Evolutionary conservation across 2,888 invertebrate genomes (phyloP), one percentile per base, ranked within the genome.

Genomic region (Epirrita christyi): DNA sequence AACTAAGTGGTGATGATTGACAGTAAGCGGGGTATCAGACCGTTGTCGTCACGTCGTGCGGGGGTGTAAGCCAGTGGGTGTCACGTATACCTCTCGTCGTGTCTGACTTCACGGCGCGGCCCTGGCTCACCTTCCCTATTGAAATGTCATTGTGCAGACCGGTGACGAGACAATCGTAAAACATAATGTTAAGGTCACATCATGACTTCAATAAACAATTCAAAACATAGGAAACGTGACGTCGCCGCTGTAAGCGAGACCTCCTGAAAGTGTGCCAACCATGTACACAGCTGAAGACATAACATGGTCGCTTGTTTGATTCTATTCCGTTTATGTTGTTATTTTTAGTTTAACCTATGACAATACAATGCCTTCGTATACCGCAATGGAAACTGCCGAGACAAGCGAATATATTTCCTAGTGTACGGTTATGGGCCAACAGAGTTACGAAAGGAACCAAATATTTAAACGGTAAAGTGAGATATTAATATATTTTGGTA

Each of bases 141-240:
- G 91, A 91, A 91, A 92, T 90, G 91, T 91, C 90, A 88, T 85
- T 85, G 82, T 77, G 82, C 81, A 80, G 85, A 81, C 84, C 83
- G 73, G 83, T 90, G 91, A 91, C 85, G 90, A 90, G 89, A 86
- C 90, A 90, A 91, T 92, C 88, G 88, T 88, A 89, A 87, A 89
- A 86, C 84, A 90, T 86, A 89, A 90, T 87, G 90, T 90, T 88
- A 88, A 89, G 91, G 90, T 90, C 90, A 87, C 83, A 90, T 86
- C 90, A 90, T 90, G 89, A 86, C 91, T 90, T 89, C 90, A 86
- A 91, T 91, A 91, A 91, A 90, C 88, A 83, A 90, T 86, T 81
- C 84, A 72, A 76, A 88, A 90, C 89, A 89, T 81, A 76, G 82
- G 78, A 88, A 90, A 88, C 90, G 90, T 92, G 90, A 89, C 83